Evolutionary conservation across 2,113 vertebrate species (phyloP).

Genomic region (Sebastes fasciatus): DNA sequence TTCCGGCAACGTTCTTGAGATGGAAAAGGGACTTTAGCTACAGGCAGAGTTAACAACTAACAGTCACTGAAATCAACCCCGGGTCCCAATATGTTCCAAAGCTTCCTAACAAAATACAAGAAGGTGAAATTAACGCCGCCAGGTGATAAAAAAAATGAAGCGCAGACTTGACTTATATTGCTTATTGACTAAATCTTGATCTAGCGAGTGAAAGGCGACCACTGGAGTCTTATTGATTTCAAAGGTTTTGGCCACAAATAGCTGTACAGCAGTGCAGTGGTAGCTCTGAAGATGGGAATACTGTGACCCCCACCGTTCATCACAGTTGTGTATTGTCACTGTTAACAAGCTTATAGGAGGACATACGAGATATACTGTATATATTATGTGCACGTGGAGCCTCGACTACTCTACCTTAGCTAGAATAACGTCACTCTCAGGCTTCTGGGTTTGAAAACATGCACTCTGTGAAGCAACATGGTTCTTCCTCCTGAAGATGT

Average conservation of each 20-base stretch:
- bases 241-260: conserved; percentile 56
- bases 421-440: conserved; percentile 23
- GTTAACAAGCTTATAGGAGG: conserved; percentile 42
- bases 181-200: conserved; percentile 38
- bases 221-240: conserved; percentile 14
- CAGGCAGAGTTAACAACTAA: conserved; percentile 27
- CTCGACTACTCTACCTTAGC: conserved; percentile 45
- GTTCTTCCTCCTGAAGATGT: conserved; percentile 8
- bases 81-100: conserved; percentile 15
- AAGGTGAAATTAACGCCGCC: conserved; percentile 4
- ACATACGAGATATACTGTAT: conserved; percentile 45
- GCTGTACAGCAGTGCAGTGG: conserved; percentile 58
- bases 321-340: conserved; percentile 37
- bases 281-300: conserved; percentile 18
- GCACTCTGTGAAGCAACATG: conserved; percentile 48
- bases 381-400: conserved; percentile 53
- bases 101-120: conserved; percentile 25
- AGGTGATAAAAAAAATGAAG: conserved; percentile 11
- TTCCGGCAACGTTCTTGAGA: conserved; percentile 34
- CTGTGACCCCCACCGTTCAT: conserved; percentile 8
- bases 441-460: conserved; percentile 43
- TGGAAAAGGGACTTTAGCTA: conserved; percentile 51
- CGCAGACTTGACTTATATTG: conserved; percentile 41
- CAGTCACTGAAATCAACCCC: conserved; percentile 29
- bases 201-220: conserved; percentile 28